A percentile compares a stretch with the other conserved stretches of the same genome.
Conservation (phyloP, 2,797 vertebrate genomes). For the Gouania willdenowi region DNA sequence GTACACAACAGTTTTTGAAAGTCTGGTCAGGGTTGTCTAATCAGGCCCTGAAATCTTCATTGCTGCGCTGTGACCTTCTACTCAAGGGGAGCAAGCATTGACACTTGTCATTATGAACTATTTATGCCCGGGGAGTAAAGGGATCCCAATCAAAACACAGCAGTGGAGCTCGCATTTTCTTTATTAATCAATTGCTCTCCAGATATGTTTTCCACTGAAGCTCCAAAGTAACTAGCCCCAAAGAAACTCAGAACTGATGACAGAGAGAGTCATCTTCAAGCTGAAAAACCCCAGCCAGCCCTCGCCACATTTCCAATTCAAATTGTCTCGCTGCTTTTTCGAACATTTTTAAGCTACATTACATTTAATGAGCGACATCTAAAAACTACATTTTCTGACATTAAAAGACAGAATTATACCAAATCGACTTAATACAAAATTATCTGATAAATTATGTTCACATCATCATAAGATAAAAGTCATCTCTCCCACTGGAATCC, state of each 20-base stretch:
- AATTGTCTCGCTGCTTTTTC: conserved; percentile 72
- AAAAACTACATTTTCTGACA: conserved; percentile 81
- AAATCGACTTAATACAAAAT: conserved; percentile 83
- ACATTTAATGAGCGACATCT: conserved; percentile 84
- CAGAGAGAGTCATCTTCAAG: conserved; percentile 69
- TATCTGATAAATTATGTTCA: conserved; percentile 84
- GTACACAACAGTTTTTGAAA: conserved; percentile 69
- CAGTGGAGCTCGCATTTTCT: conserved; percentile 51
- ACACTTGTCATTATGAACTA: conserved; percentile 77
- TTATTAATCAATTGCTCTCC: conserved; percentile 65
- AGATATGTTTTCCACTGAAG: conserved; percentile 60
- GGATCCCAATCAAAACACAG: conserved; percentile 67
- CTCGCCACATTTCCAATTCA: conserved; percentile 76
- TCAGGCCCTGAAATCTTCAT: conserved; percentile 51
- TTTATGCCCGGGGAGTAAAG: conserved; percentile 68
- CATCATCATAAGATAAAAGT: conserved; percentile 86
- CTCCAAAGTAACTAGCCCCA: conserved; percentile 65
- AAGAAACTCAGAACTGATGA: conserved; percentile 73
- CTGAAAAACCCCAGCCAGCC: conserved; percentile 52
- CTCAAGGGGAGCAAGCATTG: conserved; percentile 70
- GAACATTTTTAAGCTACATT: conserved; percentile 79
- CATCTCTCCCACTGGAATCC: conserved; percentile 76
- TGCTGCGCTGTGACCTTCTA: conserved; percentile 70
- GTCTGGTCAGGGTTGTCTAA: conserved; percentile 62
- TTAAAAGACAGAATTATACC: conserved; percentile 81